phyloP scores from a whole-genome alignment of 2,113 vertebrate species.

The Ptilorrhoa leucosticta region DNA sequence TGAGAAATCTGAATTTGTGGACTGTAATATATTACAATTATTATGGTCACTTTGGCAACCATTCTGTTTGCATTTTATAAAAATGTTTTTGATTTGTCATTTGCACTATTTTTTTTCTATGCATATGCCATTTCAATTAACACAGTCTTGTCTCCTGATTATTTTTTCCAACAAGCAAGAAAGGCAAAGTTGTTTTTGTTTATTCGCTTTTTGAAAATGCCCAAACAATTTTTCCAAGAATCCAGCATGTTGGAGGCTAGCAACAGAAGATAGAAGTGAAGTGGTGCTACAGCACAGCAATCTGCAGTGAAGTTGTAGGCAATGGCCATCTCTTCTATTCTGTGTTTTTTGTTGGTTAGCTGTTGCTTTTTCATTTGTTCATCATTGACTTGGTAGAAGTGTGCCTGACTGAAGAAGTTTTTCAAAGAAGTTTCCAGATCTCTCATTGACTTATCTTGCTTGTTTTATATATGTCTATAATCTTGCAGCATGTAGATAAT shows the following conservation, averaged over 20 bases:
- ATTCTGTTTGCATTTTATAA: neutral
- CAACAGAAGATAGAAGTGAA: neutral
- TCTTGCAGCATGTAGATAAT: neutral
- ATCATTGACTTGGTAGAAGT: neutral
- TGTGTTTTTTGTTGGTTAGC: neutral
- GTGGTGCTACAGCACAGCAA: neutral
- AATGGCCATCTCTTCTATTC: neutral
- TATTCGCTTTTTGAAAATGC: neutral
- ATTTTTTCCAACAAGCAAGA: neutral
- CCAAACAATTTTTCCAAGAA: neutral
- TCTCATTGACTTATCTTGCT: neutral
- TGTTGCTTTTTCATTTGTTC: neutral
- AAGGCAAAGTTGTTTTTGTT: neutral
- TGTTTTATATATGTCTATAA: neutral
- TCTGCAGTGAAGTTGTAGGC: neutral
- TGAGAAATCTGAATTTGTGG: neutral
- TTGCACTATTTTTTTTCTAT: neutral
- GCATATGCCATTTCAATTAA: neutral
- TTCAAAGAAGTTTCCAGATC: neutral
- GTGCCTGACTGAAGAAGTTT: neutral
- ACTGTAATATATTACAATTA: neutral
- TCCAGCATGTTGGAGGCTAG: neutral
- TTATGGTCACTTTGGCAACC: neutral
- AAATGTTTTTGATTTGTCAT: slow-evolving; percentile 1
- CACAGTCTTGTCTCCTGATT: neutral